Evolutionary conservation across 2,888 invertebrate species (phyloP).

Genomic region (Oscheius sp.): DNA sequence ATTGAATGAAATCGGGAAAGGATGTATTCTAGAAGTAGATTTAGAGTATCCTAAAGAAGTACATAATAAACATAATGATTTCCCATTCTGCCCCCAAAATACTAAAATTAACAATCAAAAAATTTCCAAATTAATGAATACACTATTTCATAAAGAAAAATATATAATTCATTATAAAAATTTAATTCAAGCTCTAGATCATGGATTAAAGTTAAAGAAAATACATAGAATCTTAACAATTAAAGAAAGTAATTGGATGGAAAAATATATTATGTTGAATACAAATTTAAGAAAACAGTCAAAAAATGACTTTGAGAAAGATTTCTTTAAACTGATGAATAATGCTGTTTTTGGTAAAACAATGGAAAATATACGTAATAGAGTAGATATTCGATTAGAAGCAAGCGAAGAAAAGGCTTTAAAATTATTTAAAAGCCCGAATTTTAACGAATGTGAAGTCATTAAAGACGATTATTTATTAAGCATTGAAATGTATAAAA

Average conservation of each 20-base stretch:
- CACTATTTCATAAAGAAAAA: neutral
- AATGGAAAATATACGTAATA: neutral
- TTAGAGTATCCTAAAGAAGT: too few relatives aligned
- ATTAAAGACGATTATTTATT: neutral
- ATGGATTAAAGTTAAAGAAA: neutral
- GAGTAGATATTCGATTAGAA: neutral
- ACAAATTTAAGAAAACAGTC: neutral
- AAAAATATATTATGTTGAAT: neutral
- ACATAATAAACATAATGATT: neutral
- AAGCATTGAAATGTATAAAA: neutral
- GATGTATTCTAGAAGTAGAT: too few relatives aligned
- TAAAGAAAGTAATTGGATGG: neutral
- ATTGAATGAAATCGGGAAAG: too few relatives aligned
- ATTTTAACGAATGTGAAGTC: neutral
- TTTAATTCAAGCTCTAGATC: neutral
- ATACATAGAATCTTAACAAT: neutral
- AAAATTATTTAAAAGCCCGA: neutral
- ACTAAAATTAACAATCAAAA: neutral
- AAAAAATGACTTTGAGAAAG: too few relatives aligned
- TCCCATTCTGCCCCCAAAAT: neutral
- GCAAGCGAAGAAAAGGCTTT: neutral
- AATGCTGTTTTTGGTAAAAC: neutral
- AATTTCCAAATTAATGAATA: neutral
- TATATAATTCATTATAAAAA: neutral
- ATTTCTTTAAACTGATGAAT: too few relatives aligned